These are phyloP conservation scores for Ispidina picta DNA, from an alignment of 2,797 vertebrate genomes.

Conservation along the genomic window DNA sequence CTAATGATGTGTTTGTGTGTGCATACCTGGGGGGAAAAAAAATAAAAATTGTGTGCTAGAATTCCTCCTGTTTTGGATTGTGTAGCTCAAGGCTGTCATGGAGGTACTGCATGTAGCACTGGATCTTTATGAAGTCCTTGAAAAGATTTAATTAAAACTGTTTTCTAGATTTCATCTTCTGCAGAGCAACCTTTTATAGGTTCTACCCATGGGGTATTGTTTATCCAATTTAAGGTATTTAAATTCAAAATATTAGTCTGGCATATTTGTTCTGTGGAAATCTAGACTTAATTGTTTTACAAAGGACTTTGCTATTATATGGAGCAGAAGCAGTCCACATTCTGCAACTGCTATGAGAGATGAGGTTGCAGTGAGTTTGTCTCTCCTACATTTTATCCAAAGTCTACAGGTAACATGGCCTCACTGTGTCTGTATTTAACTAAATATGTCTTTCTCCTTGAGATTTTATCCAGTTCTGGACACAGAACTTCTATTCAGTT, in stretches of 20 bases:
- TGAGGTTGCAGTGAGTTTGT: background rate
- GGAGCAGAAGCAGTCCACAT: background rate
- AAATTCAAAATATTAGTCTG: constrained; percentile 16
- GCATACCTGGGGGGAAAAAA: background rate
- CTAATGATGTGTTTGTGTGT: constrained; percentile 15
- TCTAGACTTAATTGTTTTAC: background rate
- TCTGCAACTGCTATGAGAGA: background rate
- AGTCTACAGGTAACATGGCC: background rate
- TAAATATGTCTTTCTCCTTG: background rate
- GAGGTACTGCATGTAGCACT: background rate
- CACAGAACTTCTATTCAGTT: background rate
- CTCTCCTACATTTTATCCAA: background rate
- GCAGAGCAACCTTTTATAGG: constrained; percentile 11
- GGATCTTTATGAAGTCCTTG: constrained; percentile 50
- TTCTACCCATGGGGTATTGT: background rate
- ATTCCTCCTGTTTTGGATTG: background rate
- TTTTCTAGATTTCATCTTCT: constrained; percentile 46
- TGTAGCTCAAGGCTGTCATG: constrained; percentile 11
- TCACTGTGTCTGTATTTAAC: background rate
- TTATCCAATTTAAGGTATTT: constrained; percentile 31
- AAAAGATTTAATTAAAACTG: constrained; percentile 55
- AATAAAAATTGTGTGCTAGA: background rate
- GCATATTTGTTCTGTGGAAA: constrained; percentile 20
- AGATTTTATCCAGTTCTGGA: background rate
- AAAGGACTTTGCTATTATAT: background rate